These are phyloP conservation scores for Drosophila paramelanica DNA, from an alignment of 2,888 invertebrate genomes.

Conservation along the genomic window DNA sequence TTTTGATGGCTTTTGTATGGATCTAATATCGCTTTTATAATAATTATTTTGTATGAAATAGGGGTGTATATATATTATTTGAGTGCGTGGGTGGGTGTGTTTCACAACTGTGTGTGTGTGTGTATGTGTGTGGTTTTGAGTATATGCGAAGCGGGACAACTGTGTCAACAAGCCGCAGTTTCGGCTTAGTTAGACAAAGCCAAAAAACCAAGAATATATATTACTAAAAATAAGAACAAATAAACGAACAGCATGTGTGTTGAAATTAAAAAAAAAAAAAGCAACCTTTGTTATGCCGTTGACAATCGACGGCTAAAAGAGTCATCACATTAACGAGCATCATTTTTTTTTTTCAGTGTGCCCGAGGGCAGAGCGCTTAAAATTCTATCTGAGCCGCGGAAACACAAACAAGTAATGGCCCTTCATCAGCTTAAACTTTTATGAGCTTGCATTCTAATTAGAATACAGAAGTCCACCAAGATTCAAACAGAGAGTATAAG, in stretches of 20 bases:
- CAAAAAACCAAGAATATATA: conserved; percentile 39
- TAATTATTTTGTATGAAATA: not conserved
- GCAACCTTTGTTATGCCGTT: conserved; percentile 3
- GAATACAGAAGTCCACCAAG: conserved; percentile 30
- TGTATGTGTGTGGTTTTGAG: conserved; percentile 11
- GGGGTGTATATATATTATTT: not conserved
- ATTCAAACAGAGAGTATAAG: conserved; percentile 20
- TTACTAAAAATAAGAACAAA: conserved; percentile 32
- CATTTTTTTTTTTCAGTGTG: conserved; percentile 28
- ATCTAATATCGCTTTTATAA: conserved; percentile 21
- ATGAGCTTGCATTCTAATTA: conserved; percentile 58
- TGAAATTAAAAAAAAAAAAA: conserved; percentile 22
- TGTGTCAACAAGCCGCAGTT: conserved; percentile 64
- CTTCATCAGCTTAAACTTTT: conserved; percentile 39
- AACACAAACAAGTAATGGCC: conserved; percentile 13
- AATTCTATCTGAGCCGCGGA: conserved; percentile 6
- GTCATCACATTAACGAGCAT: conserved; percentile 4
- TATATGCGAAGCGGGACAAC: conserved; percentile 48
- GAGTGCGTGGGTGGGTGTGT: not conserved
- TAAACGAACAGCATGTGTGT: conserved; percentile 35
- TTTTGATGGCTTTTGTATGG: conserved; percentile 34
- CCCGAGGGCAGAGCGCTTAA: not conserved
- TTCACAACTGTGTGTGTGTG: conserved; percentile 1
- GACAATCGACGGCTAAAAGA: not conserved
- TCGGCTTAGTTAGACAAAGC: conserved; percentile 57